phyloP scores from a whole-genome alignment of 2,113 vertebrate species.

The Paramormyrops kingsleyae region DNA sequence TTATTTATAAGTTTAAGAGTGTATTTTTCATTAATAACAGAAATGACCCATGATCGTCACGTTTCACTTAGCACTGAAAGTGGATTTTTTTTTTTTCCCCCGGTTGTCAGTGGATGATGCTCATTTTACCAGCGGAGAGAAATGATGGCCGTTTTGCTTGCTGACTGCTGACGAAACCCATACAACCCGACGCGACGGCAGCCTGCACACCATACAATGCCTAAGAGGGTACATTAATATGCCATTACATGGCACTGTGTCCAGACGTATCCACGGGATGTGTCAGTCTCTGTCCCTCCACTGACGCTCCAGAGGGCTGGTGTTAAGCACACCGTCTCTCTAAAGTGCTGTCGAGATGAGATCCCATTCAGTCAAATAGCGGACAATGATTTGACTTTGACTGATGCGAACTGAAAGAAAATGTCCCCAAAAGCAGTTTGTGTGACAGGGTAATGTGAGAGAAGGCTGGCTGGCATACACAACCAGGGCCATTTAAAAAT shows the following conservation, averaged over 20 bases:
- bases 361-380: conserved; percentile 13
- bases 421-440: conserved; percentile 17
- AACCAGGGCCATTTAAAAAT: conserved; percentile 29
- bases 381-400: conserved; percentile 38
- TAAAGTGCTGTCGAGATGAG: conserved; percentile 8
- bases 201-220: background rate
- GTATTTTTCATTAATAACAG: background rate
- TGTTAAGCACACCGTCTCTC: background rate
- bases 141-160: background rate
- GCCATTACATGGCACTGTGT: conserved; percentile 14
- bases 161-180: background rate
- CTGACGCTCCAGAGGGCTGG: background rate
- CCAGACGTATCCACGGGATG: background rate
- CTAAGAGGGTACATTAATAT: conserved; percentile 23
- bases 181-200: background rate
- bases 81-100: background rate
- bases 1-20: background rate
- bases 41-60: background rate
- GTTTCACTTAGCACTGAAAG: background rate
- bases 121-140: background rate
- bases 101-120: background rate
- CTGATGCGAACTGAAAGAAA: conserved; percentile 33
- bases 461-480: conserved; percentile 16
- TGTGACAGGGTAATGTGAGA: conserved; percentile 50
- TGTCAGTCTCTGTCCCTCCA: conserved; percentile 17